phyloP scores from a whole-genome alignment of 37 sponge, comb jelly and placozoan species.

The Mnemiopsis leidyi region DNA sequence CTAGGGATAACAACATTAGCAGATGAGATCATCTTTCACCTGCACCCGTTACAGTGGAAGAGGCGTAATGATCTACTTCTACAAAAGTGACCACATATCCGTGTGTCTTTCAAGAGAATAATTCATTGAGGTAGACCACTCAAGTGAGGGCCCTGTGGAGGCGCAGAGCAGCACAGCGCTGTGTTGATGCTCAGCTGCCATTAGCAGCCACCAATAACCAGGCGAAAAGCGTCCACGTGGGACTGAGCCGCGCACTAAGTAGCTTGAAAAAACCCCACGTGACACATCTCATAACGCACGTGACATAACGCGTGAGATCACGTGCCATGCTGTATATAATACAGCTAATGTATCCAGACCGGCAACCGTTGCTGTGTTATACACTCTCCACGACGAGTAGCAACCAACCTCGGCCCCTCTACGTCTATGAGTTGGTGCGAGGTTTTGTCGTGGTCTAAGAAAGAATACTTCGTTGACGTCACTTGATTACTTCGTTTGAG shows the following conservation, averaged over 20 bases:
- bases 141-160: conserved; percentile 2
- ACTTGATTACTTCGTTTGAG: conserved; percentile 39
- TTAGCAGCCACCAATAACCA: background rate
- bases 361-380: conserved; percentile 30
- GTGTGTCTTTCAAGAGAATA: no score
- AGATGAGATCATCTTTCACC: background rate
- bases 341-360: background rate
- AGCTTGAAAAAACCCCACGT: background rate
- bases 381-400: conserved; percentile 46
- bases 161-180: background rate
- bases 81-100: background rate
- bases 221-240: background rate
- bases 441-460: conserved; percentile 54
- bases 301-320: background rate
- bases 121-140: background rate
- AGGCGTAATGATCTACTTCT: background rate
- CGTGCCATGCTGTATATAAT: background rate
- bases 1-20: background rate
- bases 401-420: conserved; percentile 40
- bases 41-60: background rate
- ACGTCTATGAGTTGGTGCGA: background rate
- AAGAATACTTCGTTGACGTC: conserved; percentile 15
- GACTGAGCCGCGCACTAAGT: background rate
- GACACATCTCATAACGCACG: background rate
- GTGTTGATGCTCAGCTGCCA: background rate